Evolutionary conservation across 2,888 invertebrate genomes (phyloP).

Genomic region (Lasioglossum pauxillum): DNA sequence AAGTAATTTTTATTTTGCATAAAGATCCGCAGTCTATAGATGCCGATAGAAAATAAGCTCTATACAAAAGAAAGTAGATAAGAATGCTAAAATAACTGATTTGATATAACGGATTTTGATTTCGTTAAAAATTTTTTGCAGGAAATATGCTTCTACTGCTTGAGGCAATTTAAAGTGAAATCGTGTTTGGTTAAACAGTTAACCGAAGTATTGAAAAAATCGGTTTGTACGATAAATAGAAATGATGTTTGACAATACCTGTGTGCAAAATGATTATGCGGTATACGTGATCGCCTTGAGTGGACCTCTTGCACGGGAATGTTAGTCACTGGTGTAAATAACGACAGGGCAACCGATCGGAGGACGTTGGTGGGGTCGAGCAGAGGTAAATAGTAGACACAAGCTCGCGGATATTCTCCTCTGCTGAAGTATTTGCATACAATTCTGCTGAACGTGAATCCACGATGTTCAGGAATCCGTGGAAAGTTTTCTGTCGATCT

Average conservation of each 20-base stretch:
- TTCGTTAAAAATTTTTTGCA: neutral
- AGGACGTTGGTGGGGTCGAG: conserved; percentile 22
- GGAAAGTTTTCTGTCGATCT: conserved; percentile 37
- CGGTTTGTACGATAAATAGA: neutral
- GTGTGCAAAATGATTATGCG: conserved; percentile 54
- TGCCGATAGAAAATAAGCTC: neutral
- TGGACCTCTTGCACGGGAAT: conserved; percentile 45
- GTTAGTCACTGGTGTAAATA: conserved; percentile 57
- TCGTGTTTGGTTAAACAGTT: neutral
- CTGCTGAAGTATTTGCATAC: conserved; percentile 65
- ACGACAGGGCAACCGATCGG: conserved; percentile 35
- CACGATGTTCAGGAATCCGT: conserved; percentile 61
- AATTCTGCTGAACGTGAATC: conserved; percentile 54
- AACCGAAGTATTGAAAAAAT: neutral
- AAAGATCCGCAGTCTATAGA: too few relatives aligned
- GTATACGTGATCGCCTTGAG: conserved; percentile 50
- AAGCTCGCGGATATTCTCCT: conserved; percentile 57
- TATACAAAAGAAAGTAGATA: neutral
- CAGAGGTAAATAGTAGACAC: conserved; percentile 14
- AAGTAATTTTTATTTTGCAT: too few relatives aligned
- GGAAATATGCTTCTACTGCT: neutral
- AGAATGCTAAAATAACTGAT: neutral
- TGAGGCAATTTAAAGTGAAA: neutral
- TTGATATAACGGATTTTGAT: neutral
- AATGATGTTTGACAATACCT: conserved; percentile 41